Percentiles rank a stretch among this genome's conserved stretches.
phyloP scores from a whole-genome alignment of 2,888 invertebrate species.

The Cephus rjabovi region DNA sequence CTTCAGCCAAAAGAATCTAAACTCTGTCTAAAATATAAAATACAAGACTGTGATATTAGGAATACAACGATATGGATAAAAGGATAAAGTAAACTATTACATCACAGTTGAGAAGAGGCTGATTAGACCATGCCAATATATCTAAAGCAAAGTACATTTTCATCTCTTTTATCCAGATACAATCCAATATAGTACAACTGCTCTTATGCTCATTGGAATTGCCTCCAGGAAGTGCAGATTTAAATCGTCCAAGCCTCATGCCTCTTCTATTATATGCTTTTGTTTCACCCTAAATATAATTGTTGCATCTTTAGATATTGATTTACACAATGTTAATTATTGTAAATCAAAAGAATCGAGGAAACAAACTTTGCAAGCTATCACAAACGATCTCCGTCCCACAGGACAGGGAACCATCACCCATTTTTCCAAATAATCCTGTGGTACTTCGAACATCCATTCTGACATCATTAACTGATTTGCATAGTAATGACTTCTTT shows the following conservation, averaged over 20 bases:
- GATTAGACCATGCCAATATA: slow-evolving; percentile 83
- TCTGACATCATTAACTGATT: slow-evolving; percentile 89
- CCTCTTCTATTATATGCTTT: slow-evolving; percentile 78
- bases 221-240: slow-evolving; percentile 82
- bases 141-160: slow-evolving; percentile 84
- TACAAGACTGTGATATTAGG: background rate
- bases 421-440: slow-evolving; percentile 80
- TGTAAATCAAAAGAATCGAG: background rate
- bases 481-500: slow-evolving; percentile 44
- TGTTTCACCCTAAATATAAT: slow-evolving; percentile 74
- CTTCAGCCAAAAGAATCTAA: slow-evolving; percentile 86
- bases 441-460: slow-evolving; percentile 91
- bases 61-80: background rate
- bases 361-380: slow-evolving; percentile 74
- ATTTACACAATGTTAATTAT: slow-evolving; percentile 18
- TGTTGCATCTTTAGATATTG: background rate
- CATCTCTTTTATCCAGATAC: slow-evolving; percentile 75
- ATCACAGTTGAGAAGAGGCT: slow-evolving; percentile 79
- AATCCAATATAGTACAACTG: slow-evolving; percentile 82
- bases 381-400: slow-evolving; percentile 84
- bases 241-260: slow-evolving; percentile 43
- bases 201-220: slow-evolving; percentile 59
- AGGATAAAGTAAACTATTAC: slow-evolving; percentile 66
- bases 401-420: slow-evolving; percentile 83
- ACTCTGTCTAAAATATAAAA: slow-evolving; percentile 76